These are phyloP conservation scores for Sapajus apella DNA, from an alignment of 2,113 vertebrate genomes.

Conservation along the genomic window DNA sequence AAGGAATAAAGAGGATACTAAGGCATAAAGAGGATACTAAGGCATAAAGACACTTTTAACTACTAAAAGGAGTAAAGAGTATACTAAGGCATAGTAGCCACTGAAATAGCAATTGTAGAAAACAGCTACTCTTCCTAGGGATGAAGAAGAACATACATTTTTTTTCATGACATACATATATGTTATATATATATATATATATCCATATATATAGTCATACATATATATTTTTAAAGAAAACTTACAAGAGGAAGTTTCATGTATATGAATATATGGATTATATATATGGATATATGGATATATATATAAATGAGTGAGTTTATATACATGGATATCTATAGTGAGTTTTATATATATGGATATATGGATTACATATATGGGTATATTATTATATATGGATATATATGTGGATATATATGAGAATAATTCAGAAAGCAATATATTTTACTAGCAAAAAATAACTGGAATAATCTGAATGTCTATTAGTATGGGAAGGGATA, in stretches of 20 bases:
- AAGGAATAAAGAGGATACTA: too few relatives aligned
- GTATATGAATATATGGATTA: too few relatives aligned
- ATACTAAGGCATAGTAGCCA: not conserved
- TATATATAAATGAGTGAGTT: too few relatives aligned
- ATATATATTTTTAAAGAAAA: too few relatives aligned
- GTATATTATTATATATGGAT: not conserved
- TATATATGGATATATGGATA: too few relatives aligned
- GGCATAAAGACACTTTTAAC: not conserved
- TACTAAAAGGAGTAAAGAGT: not conserved
- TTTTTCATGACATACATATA: too few relatives aligned
- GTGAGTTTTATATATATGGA: too few relatives aligned
- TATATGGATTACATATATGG: not conserved
- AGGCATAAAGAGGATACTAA: too few relatives aligned
- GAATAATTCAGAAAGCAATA: not conserved
- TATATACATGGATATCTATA: too few relatives aligned
- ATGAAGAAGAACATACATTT: not conserved
- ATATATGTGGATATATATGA: not conserved
- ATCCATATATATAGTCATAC: too few relatives aligned
- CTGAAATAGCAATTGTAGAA: not conserved
- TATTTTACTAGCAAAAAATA: slow-evolving; percentile 1
- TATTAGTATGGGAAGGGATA: not conserved
- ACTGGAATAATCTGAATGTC: not conserved
- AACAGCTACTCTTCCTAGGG: not conserved
- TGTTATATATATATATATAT: too few relatives aligned
- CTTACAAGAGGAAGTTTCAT: too few relatives aligned